Percentiles rank a stretch among this genome's conserved stretches.
These are phyloP conservation scores for Cecidostiba fungosa DNA, from an alignment of 2,888 invertebrate genomes.

Conservation along the genomic window DNA sequence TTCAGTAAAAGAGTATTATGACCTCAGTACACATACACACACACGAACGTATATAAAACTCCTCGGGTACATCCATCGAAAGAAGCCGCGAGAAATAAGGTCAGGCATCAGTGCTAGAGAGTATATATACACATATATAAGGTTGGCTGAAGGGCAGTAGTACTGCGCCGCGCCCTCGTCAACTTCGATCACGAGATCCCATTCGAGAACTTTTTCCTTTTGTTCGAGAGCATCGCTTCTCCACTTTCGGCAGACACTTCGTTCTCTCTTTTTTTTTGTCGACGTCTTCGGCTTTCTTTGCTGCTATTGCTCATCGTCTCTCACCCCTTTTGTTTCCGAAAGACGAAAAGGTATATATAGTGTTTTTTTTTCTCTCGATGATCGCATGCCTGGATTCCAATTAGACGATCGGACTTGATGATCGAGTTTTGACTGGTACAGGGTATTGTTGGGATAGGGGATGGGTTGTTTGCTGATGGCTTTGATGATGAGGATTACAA, in stretches of 20 bases:
- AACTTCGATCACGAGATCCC: constrained; percentile 10
- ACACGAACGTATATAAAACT: not conserved
- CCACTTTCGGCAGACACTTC: constrained; percentile 7
- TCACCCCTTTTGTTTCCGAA: not conserved
- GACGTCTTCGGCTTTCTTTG: not conserved
- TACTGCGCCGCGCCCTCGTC: not conserved
- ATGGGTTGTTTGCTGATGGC: not conserved
- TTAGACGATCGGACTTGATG: constrained; percentile 24
- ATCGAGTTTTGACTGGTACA: constrained; percentile 2
- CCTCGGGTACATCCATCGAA: not conserved
- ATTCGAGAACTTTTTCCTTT: constrained; percentile 33
- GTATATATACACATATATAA: not conserved
- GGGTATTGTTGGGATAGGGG: not conserved
- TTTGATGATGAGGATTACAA: not conserved
- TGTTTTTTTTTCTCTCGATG: constrained; percentile 1
- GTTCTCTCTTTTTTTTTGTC: not conserved
- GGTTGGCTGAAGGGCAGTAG: not conserved
- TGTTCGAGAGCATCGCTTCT: constrained; percentile 18
- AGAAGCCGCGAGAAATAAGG: not conserved
- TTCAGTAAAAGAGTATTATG: not conserved
- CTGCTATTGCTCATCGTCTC: not conserved
- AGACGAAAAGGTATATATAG: not conserved
- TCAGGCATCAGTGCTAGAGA: not conserved
- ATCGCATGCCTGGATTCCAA: constrained; percentile 32
- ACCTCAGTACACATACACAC: not conserved